phyloP scores from a whole-genome alignment of 2,113 vertebrate species.

The Cyphomyrus discorhynchus region DNA sequence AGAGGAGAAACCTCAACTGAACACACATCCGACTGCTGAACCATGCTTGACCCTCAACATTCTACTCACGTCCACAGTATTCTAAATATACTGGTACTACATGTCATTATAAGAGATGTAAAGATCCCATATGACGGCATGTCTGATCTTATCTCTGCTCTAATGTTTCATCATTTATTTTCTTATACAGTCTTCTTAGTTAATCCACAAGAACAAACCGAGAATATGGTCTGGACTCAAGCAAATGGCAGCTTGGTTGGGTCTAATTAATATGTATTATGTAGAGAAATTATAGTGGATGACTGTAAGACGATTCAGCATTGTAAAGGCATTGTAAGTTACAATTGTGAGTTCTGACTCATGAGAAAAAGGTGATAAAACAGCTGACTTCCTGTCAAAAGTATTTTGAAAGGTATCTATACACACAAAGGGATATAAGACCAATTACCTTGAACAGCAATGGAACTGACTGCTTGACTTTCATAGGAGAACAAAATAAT shows the following conservation, averaged over 20 bases:
- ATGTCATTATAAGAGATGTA: slow-evolving; percentile 40
- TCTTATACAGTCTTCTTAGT: slow-evolving; percentile 2
- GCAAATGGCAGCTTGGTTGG: background rate
- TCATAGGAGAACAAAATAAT: background rate
- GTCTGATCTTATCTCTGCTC: slow-evolving; percentile 2
- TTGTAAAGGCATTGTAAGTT: background rate
- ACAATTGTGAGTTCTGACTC: background rate
- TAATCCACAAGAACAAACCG: background rate
- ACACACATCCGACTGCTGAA: slow-evolving; percentile 44
- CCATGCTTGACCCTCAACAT: slow-evolving; percentile 31
- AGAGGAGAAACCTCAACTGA: slow-evolving; percentile 36
- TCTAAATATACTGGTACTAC: slow-evolving; percentile 39
- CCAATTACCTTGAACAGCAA: background rate
- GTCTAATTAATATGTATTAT: background rate
- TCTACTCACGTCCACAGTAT: slow-evolving; percentile 36
- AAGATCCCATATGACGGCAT: slow-evolving; percentile 23
- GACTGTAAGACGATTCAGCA: background rate
- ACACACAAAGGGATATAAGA: background rate
- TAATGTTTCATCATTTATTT: slow-evolving; percentile 28
- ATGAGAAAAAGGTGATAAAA: background rate
- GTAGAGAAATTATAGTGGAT: too few relatives aligned
- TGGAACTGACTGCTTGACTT: background rate
- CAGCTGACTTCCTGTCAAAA: background rate
- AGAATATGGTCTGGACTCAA: background rate
- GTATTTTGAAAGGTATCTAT: background rate